Evolutionary conservation across 2,113 vertebrate species (phyloP).

Genomic region (Poeciliopsis prolifica): DNA sequence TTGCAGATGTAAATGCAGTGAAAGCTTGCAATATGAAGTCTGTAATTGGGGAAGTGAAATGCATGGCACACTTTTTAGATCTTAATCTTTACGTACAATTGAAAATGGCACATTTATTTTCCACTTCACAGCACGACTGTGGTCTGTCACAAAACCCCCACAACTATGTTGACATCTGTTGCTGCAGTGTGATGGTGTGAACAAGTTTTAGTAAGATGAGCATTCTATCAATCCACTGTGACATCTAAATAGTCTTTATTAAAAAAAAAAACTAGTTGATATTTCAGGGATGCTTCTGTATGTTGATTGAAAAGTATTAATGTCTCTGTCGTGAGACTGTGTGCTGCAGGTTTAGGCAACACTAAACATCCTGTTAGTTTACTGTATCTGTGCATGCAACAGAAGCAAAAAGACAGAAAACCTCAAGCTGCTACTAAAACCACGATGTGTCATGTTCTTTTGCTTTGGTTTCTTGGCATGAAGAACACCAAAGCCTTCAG

Average conservation of each 20-base stretch:
- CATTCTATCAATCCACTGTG: not conserved
- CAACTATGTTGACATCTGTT: not conserved
- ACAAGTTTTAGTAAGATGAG: not conserved
- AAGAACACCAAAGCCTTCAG: not conserved
- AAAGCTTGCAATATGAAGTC: no score
- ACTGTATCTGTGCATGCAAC: not conserved
- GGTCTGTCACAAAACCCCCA: not conserved
- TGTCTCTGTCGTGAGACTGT: not conserved
- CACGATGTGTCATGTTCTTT: not conserved
- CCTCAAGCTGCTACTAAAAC: not conserved
- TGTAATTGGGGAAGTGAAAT: no score
- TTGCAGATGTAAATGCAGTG: no score
- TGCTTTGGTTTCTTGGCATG: not conserved
- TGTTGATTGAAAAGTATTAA: not conserved
- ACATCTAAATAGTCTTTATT: not conserved
- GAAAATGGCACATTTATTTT: not conserved
- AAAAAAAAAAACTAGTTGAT: not conserved
- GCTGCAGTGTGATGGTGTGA: not conserved
- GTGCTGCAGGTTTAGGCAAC: not conserved
- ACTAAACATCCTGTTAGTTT: not conserved
- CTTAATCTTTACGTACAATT: not conserved
- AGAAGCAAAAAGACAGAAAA: not conserved
- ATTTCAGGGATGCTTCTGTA: not conserved
- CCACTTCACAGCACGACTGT: not conserved
- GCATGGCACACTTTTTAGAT: not conserved